Base-by-base conservation (phyloP, 2,888 invertebrate genomes). In the Agrochola litura region DNA sequence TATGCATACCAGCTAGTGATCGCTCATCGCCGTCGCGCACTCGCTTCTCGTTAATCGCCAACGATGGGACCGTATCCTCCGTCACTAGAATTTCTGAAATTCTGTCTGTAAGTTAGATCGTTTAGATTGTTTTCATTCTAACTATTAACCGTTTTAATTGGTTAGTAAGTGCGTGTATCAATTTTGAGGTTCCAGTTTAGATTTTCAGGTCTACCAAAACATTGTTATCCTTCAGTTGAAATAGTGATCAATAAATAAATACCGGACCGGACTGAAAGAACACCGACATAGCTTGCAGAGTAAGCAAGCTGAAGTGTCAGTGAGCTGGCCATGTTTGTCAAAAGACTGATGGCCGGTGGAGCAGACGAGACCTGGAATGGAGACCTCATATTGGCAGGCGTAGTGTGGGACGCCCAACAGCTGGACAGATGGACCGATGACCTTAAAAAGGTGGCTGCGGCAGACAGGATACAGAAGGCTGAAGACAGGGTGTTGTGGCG, bases 111-210 rank as follows among this genome's bases (percentile, higher is more conserved):
- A 25, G 56, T 73, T 22, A 37, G 43, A 60, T 81, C 16, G 37
- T 81, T 65, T 65, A 37, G 43, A 60, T 78, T 22, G 43, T 81
- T 65, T 73, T 43, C 52, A 80, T 10, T 30, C n/a, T 43, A 46
- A 43, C n/a, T 54, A 37, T 37, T 37, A 37, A 67, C 37, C 41
- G 19, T 46, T 73, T 72, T 54, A 25, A 60, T 73, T 6, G 49
- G 49, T 49, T 46, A 58, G 22, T n/a, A 19, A 52, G 16, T 14
- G 5, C 22, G n/a, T 30, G n/a, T 41, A 56, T 30, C 19, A 60
- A n/a, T 66, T 41, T 43, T 9, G 5, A 60, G 22, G 37, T 56
- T 63, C 43, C 10, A 49, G 3, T 19, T 6, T 22, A 6, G 41
- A 22, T 63, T 25, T 58, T 58, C n/a, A 56, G 16, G 2, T 43